Base-by-base conservation (phyloP, 2,888 invertebrate genomes). In the Callinectes sapidus region DNA sequence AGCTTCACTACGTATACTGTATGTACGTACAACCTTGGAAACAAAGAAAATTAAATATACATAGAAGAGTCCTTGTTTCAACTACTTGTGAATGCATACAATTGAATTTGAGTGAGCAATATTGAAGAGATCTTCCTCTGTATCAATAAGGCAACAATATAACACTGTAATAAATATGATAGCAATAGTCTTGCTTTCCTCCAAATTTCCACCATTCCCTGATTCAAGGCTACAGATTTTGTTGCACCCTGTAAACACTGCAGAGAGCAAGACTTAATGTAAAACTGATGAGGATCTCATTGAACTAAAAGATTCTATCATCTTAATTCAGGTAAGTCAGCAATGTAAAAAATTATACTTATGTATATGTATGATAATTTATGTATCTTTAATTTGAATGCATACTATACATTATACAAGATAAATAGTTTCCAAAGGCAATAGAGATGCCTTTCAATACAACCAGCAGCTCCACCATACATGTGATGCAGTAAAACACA, bases 1-100 rank as follows among this genome's bases (percentile, higher is more conserved):
- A 35, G 81, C 81, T 35, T 81, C 2, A 35, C 35, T 35, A 28
- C 81, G 32, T 35, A 14, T 35, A 48, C 48, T 35, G 2, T 35
- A 48, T 10, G 18, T 35, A 32, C 81, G 32, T 35, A 35, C 81
- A 81, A 35, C 81, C 32, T 81, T 35, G 35, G 35, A 18, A 81
- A 81, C 2, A 28, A 10, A 81, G 18, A 71, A 2, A 81, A 32
- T 81, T 18, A 81, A 2, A 13, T 16, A 35, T 81, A 32, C 32
- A 35, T 13, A 81, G 32, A 81, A 81, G 1, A n/a, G 32, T 10
- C 32, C 16, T 32, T 14, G 16, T 81, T 18, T 81, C 35, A 81
- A 81, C 81, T 81, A 81, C 16, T 28, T 81, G 81, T 81, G 81
- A 35, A 81, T 81, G 81, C 81, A 81, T 35, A 81, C n/a, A 35